Base-by-base conservation (phyloP, 2,888 invertebrate genomes). In the Calameuta idolon region DNA sequence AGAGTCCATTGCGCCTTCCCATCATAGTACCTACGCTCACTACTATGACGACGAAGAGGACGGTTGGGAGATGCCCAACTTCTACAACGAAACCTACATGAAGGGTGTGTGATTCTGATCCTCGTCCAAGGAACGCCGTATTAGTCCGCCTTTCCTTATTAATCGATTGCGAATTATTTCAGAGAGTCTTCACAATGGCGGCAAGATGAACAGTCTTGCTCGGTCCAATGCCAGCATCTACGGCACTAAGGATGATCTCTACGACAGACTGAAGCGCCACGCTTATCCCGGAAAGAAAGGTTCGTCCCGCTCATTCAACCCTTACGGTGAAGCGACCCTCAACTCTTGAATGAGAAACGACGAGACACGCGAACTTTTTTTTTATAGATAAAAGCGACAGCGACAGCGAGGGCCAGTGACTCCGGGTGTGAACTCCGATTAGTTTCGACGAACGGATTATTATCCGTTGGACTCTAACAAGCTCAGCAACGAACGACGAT, bases 1-100 rank as follows among this genome's bases (percentile, higher is more conserved):
- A 75, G 98, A 98, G 91, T 97, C 97, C 77, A 98, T 98, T 85
- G 98, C 98, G 0, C 98, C 98, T 1, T 98, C 98, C 11, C 98
- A 98, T 92, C 98, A 98, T 90, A 98, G 97, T 75, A 98, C 98
- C 0, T 98, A 98, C 91, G 98, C 98, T 4, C 98, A 98, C 91
- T 98, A 98, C 91, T 98, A 98, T 87, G 98, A 98, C 89, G 98
- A 98, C 86, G 98, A 98, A 90, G 98, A 98, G 92, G 98, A 98
- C 87, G 98, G 98, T 74, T 98, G 98, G 98, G 98, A 98, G 91
- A 98, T 98, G 98, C 98, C 98, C 0, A 98, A 98, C 92, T 98
- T 98, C 92, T 98, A 98, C 92, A 98, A 98, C 91, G 98, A 98
- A 92, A 97, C 98, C 2, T 98, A 98, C 90, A 97, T 98, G 97